Evolutionary conservation across 2,113 vertebrate species (phyloP).

Genomic region (Lagopus leucura): DNA sequence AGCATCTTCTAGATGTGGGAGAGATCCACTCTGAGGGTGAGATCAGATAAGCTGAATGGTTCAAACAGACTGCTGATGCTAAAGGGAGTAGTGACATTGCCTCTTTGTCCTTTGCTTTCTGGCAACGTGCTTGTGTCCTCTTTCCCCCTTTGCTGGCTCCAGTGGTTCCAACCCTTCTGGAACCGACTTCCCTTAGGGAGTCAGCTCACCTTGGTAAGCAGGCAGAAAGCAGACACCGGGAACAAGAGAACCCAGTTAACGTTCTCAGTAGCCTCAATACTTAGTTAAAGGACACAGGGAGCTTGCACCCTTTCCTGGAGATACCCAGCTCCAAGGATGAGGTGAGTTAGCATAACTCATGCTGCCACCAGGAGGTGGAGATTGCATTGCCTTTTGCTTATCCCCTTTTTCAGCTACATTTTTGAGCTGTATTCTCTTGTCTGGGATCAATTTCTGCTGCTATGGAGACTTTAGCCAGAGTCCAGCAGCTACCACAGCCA

Average conservation of each 20-base stretch:
- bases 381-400: background rate
- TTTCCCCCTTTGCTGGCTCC: background rate
- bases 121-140: background rate
- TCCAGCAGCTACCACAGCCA: background rate
- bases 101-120: background rate
- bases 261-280: background rate
- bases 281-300: accelerated
- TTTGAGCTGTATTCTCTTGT: background rate
- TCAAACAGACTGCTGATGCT: background rate
- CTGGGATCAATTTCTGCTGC: background rate
- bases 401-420: accelerated
- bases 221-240: background rate
- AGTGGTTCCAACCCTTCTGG: background rate
- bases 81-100: background rate
- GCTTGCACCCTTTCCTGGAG: background rate
- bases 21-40: background rate
- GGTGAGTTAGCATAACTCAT: background rate
- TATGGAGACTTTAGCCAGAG: background rate
- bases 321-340: background rate
- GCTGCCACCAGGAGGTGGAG: constrained; percentile 32
- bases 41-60: background rate
- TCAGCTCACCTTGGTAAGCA: background rate
- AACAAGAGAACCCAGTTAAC: background rate
- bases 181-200: background rate
- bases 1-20: background rate